phyloP scores from a whole-genome alignment of 2,888 invertebrate genomes.

The Clepsis dumicolana region DNA sequence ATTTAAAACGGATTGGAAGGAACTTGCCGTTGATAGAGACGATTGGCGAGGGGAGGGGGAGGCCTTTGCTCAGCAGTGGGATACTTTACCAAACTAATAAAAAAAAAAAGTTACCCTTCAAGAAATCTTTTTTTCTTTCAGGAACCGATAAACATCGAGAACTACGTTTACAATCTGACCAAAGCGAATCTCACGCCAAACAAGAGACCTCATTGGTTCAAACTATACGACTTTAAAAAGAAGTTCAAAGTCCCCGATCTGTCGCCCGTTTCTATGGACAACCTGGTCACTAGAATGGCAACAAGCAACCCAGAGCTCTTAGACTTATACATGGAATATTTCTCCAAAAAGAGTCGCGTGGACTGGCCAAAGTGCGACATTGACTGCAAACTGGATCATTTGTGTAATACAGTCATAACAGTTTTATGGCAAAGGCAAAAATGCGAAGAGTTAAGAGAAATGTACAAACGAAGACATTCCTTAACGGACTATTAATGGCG shows the following conservation, averaged over 20 bases:
- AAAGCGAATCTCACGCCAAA: constrained; percentile 88
- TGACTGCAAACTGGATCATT: constrained; percentile 77
- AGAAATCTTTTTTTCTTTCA: constrained; percentile 68
- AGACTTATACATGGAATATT: constrained; percentile 83
- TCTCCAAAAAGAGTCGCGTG: constrained; percentile 79
- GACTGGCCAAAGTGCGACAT: constrained; percentile 77
- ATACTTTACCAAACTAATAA: too few relatives aligned
- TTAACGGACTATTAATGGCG: too few relatives aligned
- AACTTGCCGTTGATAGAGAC: too few relatives aligned
- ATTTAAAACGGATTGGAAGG: too few relatives aligned
- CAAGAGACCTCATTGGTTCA: constrained; percentile 89
- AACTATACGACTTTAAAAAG: constrained; percentile 91
- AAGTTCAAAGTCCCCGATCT: constrained; percentile 88
- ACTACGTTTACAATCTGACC: constrained; percentile 91
- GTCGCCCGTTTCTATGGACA: constrained; percentile 87
- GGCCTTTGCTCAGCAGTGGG: too few relatives aligned
- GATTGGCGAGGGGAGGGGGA: too few relatives aligned
- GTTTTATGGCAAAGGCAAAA: constrained; percentile 78
- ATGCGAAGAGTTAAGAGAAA: constrained; percentile 63
- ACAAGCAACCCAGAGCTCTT: constrained; percentile 77
- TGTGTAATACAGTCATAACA: constrained; percentile 86
- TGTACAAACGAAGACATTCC: constrained; percentile 40
- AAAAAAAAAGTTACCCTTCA: too few relatives aligned
- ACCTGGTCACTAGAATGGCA: constrained; percentile 87
- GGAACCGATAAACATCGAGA: constrained; percentile 89